Base-by-base conservation (phyloP, 2,113 vertebrate genomes). In the Peromyscus polionotus region DNA sequence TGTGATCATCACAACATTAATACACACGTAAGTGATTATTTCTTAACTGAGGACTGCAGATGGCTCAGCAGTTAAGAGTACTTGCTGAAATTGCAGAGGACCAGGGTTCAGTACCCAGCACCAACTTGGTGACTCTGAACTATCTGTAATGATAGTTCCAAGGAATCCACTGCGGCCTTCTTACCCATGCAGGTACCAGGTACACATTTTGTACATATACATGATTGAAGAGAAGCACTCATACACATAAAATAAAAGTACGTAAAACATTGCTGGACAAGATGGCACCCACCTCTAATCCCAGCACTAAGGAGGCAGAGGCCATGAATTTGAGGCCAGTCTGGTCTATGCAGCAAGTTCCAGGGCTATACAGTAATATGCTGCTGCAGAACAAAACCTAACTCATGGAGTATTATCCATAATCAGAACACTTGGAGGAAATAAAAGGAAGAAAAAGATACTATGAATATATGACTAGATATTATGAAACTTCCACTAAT, bases 11-110 rank as follows among this genome's bases (percentile, higher is more conserved):
- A 96, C 63, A 95, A 12, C 51, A 85, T 39, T 67, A n/a, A n/a
- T 83, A 94, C 88, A 88, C 11, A 95, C 91, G 90, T 33, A 48
- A 84, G 91, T 48, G 87, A 93, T 22, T 31, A 85, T 54, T 76
- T 86, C 19, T 80, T 76, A 92, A 76, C 39, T 61, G 39, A 67
- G 63, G 17, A 16, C 5, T 86, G 28, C 14, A 67, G 42, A 67
- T 63, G 63, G 26, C 16, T 85, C 61, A 85, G 61, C 63, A 33
- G 5, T 6, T 65, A 85, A 45, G 26, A 65, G 61, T 26, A 33
- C n/a, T 39, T 61, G 39, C 59, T 45, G 39, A 45, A 14, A 14
- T 63, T 63, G n/a, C 24, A 45, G 59, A 85, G 81, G 7, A 28
- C 26, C 26, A 28, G 36, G n/a, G 39, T 20, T 63, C 6, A 42